Evolutionary conservation across 2,797 vertebrate species (phyloP).

Genomic region (Gymnothorax javanicus): DNA sequence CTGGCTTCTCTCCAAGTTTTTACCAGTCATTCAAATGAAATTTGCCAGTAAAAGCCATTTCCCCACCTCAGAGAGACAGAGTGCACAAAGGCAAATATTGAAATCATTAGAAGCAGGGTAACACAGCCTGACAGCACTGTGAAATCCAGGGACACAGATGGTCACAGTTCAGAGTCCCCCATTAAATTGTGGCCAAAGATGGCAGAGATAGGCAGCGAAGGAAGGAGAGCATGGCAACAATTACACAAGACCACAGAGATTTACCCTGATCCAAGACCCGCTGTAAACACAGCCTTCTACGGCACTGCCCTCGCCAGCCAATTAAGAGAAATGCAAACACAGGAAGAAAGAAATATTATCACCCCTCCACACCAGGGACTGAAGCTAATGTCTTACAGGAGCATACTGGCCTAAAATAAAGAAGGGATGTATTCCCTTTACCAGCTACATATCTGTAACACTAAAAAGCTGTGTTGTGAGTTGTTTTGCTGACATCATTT

Average conservation of each 20-base stretch:
- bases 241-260: constrained; percentile 29
- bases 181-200: constrained; percentile 52
- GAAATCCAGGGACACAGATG: constrained; percentile 56
- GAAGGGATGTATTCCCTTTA: neutral
- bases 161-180: constrained; percentile 61
- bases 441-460: neutral
- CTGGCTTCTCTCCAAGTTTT: neutral
- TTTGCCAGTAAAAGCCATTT: constrained; percentile 39
- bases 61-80: constrained; percentile 37
- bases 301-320: neutral
- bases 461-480: neutral
- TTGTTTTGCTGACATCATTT: neutral
- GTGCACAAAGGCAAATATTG: constrained; percentile 38
- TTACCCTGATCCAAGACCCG: constrained; percentile 15
- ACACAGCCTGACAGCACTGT: constrained; percentile 55
- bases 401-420: neutral
- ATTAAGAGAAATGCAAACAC: constrained; percentile 3
- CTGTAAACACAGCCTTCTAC: constrained; percentile 11
- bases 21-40: constrained; percentile 48
- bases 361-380: neutral
- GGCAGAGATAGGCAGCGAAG: constrained; percentile 45
- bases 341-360: neutral
- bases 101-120: constrained; percentile 54
- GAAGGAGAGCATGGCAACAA: constrained; percentile 35
- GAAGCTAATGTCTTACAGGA: neutral